Conservation (phyloP, 1,140 invertebrate genomes). For the Drosophila willistoni region DNA sequence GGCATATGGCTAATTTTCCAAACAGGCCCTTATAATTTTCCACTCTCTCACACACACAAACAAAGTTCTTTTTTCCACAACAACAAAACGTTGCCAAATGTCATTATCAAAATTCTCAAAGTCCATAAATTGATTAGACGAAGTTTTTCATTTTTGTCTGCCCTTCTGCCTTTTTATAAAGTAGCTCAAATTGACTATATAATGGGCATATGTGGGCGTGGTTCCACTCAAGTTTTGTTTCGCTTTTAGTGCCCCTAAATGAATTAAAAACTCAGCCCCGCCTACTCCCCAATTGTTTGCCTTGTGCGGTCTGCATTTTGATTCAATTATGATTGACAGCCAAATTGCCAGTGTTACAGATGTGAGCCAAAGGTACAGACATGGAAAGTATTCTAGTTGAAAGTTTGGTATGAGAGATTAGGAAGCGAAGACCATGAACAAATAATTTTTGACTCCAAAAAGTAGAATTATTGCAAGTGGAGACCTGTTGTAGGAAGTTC, state of each 20-base stretch:
- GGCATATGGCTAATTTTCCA: constrained; percentile 72
- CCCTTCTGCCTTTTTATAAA: constrained; percentile 11
- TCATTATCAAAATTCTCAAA: constrained; percentile 50
- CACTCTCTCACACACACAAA: constrained; percentile 46
- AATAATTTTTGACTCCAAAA: no score
- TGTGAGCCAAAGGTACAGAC: constrained; percentile 9
- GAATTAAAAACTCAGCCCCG: constrained; percentile 23
- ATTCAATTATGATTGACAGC: constrained; percentile 48
- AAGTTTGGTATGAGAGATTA: no score
- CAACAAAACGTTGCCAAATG: constrained; percentile 56
- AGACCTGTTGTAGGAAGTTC: no score
- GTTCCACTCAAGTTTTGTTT: constrained; percentile 10
- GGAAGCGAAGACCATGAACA: no score
- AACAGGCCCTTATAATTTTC: constrained; percentile 56
- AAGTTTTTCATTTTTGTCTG: constrained; percentile 36
- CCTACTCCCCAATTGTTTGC: not conserved
- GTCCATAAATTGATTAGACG: constrained; percentile 67
- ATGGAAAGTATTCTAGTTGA: no score
- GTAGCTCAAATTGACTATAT: constrained; percentile 65
- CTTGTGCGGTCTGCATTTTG: constrained; percentile 43
- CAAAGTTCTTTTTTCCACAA: constrained; percentile 42
- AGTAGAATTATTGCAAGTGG: no score
- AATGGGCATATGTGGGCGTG: constrained; percentile 55
- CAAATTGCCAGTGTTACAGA: constrained; percentile 31
- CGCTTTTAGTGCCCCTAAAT: constrained; percentile 22